Evolutionary conservation across 2,888 invertebrate species (phyloP), one percentile per base, ranked within the genome.

Genomic region (Cephonodes hylas): DNA sequence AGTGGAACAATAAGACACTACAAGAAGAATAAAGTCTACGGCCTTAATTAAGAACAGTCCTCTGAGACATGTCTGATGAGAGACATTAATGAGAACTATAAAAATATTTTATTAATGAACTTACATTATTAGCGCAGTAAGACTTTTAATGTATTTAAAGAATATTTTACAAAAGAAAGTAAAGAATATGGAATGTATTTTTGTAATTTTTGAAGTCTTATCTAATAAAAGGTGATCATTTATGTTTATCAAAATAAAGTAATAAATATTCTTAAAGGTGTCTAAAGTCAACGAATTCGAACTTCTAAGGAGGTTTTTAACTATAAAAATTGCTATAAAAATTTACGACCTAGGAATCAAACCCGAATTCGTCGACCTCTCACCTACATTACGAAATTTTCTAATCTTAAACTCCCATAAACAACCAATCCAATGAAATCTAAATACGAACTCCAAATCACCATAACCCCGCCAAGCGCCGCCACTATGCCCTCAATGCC

Each of bases 401-500:
- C n/a, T n/a, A n/a, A n/a, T n/a, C n/a, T n/a, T n/a, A n/a, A n/a
- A n/a, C n/a, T n/a, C n/a, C n/a, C n/a, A n/a, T n/a, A n/a, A n/a
- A n/a, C n/a, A n/a, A n/a, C n/a, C n/a, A n/a, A n/a, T n/a, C n/a
- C n/a, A n/a, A n/a, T n/a, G n/a, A n/a, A n/a, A n/a, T n/a, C n/a
- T n/a, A n/a, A n/a, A n/a, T n/a, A n/a, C n/a, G n/a, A n/a, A 3
- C n/a, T 18, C 3, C 15, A 0, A 15, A 15, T 42, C 4, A 18
- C 7, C n/a, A 38, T 8, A 6, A 38, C n/a, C 13, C n/a, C 4
- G 4, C 58, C 60, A 73, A 58, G 34, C 65, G 64, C 63, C 64
- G 44, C 42, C 65, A 75, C 68, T 58, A 61, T 65, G 63, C 8
- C n/a, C 68, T 65, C 63, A 68, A 60, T 67, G 69, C 68, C 66